Percentiles rank a stretch among this genome's conserved stretches.
Evolutionary conservation across 2,113 vertebrate species (phyloP).

Genomic region (Ondatra zibethicus): DNA sequence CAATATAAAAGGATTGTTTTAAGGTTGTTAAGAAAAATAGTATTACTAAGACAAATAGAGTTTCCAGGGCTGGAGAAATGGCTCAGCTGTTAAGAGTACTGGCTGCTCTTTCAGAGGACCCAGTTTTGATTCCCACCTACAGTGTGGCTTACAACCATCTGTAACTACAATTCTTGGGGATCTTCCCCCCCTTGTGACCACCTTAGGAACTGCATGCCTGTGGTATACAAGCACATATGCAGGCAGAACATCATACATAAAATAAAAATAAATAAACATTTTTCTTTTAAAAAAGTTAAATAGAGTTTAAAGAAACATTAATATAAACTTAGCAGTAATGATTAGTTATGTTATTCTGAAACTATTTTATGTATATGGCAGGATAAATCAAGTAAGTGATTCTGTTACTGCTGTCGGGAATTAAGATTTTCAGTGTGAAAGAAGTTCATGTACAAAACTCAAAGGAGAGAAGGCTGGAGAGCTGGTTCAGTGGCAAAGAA

Average conservation of each 20-base stretch:
- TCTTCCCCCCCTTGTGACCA: neutral
- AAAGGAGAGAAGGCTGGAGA: neutral
- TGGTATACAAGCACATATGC: neutral
- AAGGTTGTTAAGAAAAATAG: neutral
- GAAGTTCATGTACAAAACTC: neutral
- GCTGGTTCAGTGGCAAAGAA: neutral
- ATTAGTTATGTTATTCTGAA: slow-evolving; percentile 1
- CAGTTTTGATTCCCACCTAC: neutral
- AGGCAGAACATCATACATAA: neutral
- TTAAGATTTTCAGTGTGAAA: neutral
- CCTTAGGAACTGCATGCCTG: neutral
- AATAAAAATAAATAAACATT: neutral
- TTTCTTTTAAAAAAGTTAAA: neutral
- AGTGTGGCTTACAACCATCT: neutral
- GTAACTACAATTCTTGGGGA: neutral
- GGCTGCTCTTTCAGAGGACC: neutral
- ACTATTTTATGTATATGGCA: slow-evolving; percentile 3
- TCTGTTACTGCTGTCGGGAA: neutral
- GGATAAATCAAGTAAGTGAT: neutral
- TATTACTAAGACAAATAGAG: neutral
- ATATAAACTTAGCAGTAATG: neutral
- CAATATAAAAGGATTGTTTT: neutral
- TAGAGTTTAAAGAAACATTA: neutral
- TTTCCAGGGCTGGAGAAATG: neutral
- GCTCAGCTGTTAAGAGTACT: neutral